A percentile compares a stretch with the other conserved stretches of the same genome.
Conservation (phyloP, 2,888 invertebrate genomes). For the Pyralis farinalis region DNA sequence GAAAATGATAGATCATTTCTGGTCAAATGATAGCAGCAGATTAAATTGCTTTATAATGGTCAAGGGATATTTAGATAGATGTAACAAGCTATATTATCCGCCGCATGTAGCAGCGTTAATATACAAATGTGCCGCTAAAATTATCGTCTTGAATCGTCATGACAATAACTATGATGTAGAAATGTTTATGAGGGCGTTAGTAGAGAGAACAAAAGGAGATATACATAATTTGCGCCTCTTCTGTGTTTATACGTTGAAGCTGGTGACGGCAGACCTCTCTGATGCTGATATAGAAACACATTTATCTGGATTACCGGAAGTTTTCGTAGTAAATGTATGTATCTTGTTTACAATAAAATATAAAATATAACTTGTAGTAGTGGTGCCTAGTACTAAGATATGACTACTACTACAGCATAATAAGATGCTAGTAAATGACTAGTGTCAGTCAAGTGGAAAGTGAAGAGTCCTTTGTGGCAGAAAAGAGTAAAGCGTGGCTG, state of each 20-base stretch:
- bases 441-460: no score
- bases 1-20: constrained; percentile 50
- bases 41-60: constrained; percentile 70
- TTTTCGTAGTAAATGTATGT: constrained; percentile 62
- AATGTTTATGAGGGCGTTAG: constrained; percentile 40
- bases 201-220: constrained; percentile 45
- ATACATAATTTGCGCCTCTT: constrained; percentile 55
- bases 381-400: no score
- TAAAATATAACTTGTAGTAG: no score
- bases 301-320: constrained; percentile 38
- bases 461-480: no score
- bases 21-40: constrained; percentile 43
- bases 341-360: no score
- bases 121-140: constrained; percentile 62
- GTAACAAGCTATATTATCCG: constrained; percentile 56
- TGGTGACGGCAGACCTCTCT: constrained; percentile 28
- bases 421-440: no score
- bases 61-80: constrained; percentile 56
- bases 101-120: constrained; percentile 57
- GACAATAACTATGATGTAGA: constrained; percentile 33
- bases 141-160: constrained; percentile 37
- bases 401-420: no score
- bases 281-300: constrained; percentile 38
- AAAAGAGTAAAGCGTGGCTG: no score
- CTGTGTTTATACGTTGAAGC: constrained; percentile 54